phyloP scores from a whole-genome alignment of 2,797 vertebrate genomes.

The Menidia menidia region DNA sequence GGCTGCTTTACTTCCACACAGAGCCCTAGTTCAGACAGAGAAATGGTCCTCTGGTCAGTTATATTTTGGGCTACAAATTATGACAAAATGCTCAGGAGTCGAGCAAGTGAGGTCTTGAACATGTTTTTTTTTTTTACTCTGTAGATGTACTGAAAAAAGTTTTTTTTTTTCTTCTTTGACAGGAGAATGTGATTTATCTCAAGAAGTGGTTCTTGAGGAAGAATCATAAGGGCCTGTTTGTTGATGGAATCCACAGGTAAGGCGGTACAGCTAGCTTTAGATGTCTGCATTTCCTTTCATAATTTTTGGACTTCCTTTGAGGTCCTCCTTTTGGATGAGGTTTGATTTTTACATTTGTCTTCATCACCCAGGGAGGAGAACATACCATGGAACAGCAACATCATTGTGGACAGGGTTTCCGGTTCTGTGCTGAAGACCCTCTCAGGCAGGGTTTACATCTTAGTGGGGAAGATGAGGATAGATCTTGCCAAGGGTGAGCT shows the following conservation, averaged over 20 bases:
- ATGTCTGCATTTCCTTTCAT: neutral
- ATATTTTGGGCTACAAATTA: too few relatives aligned
- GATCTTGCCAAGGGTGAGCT: constrained; percentile 40
- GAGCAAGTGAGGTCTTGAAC: too few relatives aligned
- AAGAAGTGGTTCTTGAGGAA: constrained; percentile 73
- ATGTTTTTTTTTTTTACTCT: too few relatives aligned
- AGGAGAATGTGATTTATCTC: constrained; percentile 77
- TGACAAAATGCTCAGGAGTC: too few relatives aligned
- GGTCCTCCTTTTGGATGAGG: neutral
- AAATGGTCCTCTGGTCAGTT: too few relatives aligned
- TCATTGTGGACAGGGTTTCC: constrained; percentile 76
- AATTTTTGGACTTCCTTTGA: neutral
- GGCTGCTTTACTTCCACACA: neutral
- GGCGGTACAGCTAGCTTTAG: constrained; percentile 14
- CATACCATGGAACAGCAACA: constrained; percentile 82
- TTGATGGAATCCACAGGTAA: constrained; percentile 79
- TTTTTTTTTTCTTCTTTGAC: constrained; percentile 21
- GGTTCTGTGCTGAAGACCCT: constrained; percentile 71
- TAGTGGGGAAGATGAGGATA: constrained; percentile 78
- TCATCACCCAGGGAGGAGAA: constrained; percentile 68
- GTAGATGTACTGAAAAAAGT: neutral
- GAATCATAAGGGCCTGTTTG: constrained; percentile 67
- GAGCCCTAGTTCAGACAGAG: too few relatives aligned
- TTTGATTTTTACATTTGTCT: neutral
- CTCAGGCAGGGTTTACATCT: constrained; percentile 76